Base-by-base conservation (phyloP, 2,797 vertebrate genomes). In the Phalanger gymnotis region DNA sequence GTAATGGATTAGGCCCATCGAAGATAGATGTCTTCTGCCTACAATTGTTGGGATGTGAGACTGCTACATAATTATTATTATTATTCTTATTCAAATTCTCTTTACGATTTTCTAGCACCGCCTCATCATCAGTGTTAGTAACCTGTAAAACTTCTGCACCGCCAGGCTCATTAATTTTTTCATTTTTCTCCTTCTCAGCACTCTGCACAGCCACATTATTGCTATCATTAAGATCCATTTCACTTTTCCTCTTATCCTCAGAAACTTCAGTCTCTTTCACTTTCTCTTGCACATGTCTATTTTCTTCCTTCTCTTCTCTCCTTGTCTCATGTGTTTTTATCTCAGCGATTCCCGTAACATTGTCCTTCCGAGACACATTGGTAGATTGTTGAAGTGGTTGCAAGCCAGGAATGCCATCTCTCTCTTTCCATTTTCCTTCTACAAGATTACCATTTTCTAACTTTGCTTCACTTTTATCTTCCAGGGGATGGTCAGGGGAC, bases 11-110 rank as follows among this genome's bases (percentile, higher is more conserved):
- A 92, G 94, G 54, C 1, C 27, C n/a, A 95, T 87, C 96, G 95
- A 96, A 97, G 94, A 96, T 92, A 93, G 92, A 96, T 98, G 56
- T 95, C 95, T 97, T 96, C 91, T 97, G 96, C 54, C 93, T 95
- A 90, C 56, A 95, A 90, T 96, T 94, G 91, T 96, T 98, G 95
- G 16, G 55, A 93, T 96, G 93, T 5, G 95, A 95, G 73, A 94
- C 97, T 91, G 94, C 94, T 90, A 96, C 12, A 27, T 97, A 90
- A 95, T 98, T 98, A 93, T 98, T 99, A 92, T 98, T 99, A 90
- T 98, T 99, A 96, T 99, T 99, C 97, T 99, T 99, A 97, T 98
- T 98, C 97, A 98, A 99, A 96, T 98, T 98, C 93, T 99, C 99
- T 96, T 98, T 98, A 22, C 93, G 92, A 96, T 97, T 98, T 92